phyloP scores from a whole-genome alignment of 2,113 vertebrate genomes.

The Stercorarius parasiticus region DNA sequence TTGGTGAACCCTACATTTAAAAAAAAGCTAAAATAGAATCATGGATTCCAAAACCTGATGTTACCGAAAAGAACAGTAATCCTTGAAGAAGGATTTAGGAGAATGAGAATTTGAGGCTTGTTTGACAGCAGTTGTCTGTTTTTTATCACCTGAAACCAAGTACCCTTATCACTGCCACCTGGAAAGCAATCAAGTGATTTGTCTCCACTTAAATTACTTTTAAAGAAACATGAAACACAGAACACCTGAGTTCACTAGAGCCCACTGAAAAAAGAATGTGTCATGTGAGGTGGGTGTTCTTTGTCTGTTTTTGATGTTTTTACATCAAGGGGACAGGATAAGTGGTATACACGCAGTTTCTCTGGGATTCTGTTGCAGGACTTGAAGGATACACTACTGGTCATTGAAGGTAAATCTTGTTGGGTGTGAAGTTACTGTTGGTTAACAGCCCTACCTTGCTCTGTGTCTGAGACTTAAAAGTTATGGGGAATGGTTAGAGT shows the following conservation, averaged over 20 bases:
- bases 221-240: background rate
- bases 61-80: background rate
- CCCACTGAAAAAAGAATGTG: background rate
- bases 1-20: background rate
- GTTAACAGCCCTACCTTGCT: background rate
- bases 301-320: background rate
- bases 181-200: background rate
- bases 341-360: accelerated
- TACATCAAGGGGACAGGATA: too few species aligned
- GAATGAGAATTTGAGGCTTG: background rate
- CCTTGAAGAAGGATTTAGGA: background rate
- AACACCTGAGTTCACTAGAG: background rate
- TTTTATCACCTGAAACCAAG: background rate
- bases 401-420: background rate
- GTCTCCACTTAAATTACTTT: background rate
- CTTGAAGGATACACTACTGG: background rate
- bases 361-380: background rate
- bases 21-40: background rate
- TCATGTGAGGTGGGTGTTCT: background rate
- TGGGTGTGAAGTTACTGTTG: background rate
- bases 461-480: background rate
- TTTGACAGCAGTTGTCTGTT: background rate
- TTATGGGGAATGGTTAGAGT: background rate
- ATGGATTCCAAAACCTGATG: background rate
- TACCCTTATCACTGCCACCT: background rate